These are phyloP conservation scores for Athene cunicularia DNA, from an alignment of 2,113 vertebrate species.

Conservation along the genomic window DNA sequence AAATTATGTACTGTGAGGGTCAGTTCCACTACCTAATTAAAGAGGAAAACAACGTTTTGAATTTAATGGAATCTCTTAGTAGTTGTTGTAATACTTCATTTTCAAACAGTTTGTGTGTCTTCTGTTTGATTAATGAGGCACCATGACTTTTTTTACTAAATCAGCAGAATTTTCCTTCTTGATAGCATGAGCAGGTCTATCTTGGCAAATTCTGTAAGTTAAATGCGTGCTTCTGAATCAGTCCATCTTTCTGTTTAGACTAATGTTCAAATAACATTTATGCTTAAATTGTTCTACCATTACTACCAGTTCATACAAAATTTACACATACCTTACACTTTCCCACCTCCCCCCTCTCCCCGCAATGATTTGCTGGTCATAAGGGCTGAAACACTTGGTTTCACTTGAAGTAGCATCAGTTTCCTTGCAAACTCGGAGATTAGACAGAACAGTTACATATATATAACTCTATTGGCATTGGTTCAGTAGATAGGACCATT, in stretches of 20 bases:
- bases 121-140: not conserved
- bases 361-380: not conserved
- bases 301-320: not conserved
- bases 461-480: not conserved
- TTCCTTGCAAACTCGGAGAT: not conserved
- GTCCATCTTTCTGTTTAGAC: not conserved
- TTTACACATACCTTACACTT: rapidly evolving
- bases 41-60: not conserved
- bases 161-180: not conserved
- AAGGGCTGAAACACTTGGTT: not conserved
- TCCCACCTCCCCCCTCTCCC: rapidly evolving
- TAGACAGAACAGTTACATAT: not conserved
- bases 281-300: not conserved
- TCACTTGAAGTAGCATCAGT: not conserved
- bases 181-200: not conserved
- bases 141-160: not conserved
- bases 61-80: not conserved
- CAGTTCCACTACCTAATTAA: not conserved
- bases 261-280: not conserved
- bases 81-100: not conserved
- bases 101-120: not conserved
- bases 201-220: not conserved
- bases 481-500: not conserved
- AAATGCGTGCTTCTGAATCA: not conserved
- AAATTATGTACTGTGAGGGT: not conserved